Conservation (phyloP, 2,888 invertebrate species). For the Macrosoma leucophasiata region DNA sequence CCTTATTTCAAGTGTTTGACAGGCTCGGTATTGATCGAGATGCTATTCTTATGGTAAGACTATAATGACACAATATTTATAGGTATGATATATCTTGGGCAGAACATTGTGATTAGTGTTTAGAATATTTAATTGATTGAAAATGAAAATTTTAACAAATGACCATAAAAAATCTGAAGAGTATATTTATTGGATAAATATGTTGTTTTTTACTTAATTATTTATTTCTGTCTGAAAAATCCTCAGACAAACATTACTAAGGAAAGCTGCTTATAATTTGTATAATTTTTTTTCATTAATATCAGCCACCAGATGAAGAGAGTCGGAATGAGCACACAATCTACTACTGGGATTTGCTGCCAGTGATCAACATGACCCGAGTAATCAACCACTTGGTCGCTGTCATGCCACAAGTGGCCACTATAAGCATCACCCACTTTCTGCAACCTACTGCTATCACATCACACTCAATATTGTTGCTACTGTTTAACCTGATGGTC, state of each 20-base stretch:
- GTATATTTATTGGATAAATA: no score
- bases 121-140: no score
- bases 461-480: conserved; percentile 43
- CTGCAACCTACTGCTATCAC: conserved; percentile 43
- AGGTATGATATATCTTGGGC: no score
- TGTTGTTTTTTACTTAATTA: no score
- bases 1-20: conserved; percentile 47
- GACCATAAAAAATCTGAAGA: no score
- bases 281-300: conserved; percentile 19
- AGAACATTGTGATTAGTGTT: no score
- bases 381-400: conserved; percentile 47
- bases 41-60: conserved; percentile 45
- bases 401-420: conserved; percentile 35
- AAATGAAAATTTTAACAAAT: no score
- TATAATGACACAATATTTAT: no score
- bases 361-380: conserved; percentile 55
- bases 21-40: conserved; percentile 54
- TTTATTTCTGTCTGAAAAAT: not conserved
- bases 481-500: conserved; percentile 48
- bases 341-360: conserved; percentile 59
- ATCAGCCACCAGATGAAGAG: conserved; percentile 49
- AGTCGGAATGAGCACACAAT: conserved; percentile 42
- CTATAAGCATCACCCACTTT: conserved; percentile 41
- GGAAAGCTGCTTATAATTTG: conserved; percentile 1
- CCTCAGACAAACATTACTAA: no score